Evolutionary conservation across 2,888 invertebrate species (phyloP), one percentile per base, ranked within the genome.

Genomic region (Nemoura dubitans): DNA sequence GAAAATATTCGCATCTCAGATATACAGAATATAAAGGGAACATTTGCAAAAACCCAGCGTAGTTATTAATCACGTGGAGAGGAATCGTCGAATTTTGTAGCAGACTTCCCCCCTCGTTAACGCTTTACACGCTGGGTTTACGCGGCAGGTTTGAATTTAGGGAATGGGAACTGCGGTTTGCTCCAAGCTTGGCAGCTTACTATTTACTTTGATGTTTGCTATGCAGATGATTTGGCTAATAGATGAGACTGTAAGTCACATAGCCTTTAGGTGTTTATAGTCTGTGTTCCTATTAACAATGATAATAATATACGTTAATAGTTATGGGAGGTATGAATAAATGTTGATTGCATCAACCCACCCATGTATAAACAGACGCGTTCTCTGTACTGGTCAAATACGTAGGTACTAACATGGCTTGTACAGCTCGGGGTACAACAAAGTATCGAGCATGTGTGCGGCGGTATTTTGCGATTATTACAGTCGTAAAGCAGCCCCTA

Each of bases 391-490:
- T 27, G 30, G 30, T 81, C 81, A 81, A 81, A 81, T 30, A 81
- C 81, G 27, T 81, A 25, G 80, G 1, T 80, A 6, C 5, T 36
- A 36, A 59, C 59, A 59, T 59, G 16, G 59, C 16, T 7, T 36
- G 36, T 36, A 36, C 36, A n/a, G n/a, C n/a, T 36, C 36, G 36
- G 3, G 3, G 16, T 59, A 28, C 29, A 81, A 30, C 81, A 81
- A 81, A 81, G 81, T 81, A 59, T 7, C 16, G 6, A 16, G 16
- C 59, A 14, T 59, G 59, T 59, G 59, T 59, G 30, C 28, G 30
- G n/a, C n/a, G 81, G 81, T 30, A 81, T 81, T 78, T 81, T 81
- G 81, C 81, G 81, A n/a, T 29, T 81, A 81, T 81, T 81, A 81
- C 78, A 78, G 14, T 59, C 59, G 59, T 78, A 78, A 26, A 78